These are phyloP conservation scores for Rhinichthys klamathensis DNA, from an alignment of 2,113 vertebrate genomes.

Conservation along the genomic window DNA sequence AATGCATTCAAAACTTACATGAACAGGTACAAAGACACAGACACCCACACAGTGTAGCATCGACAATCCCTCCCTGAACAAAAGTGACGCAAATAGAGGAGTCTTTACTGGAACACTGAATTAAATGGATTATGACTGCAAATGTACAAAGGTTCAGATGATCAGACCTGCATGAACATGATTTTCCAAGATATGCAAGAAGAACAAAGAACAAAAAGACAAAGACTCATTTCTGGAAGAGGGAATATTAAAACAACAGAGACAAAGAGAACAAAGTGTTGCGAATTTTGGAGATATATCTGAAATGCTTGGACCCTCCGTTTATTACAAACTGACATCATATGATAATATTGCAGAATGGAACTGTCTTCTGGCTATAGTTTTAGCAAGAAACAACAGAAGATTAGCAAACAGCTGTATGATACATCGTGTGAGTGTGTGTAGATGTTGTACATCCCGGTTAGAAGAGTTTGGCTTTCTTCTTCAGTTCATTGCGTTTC, in stretches of 20 bases:
- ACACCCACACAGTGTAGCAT: background rate
- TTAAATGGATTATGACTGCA: background rate
- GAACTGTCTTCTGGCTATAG: background rate
- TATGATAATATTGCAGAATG: background rate
- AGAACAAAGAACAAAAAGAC: slow-evolving; percentile 22
- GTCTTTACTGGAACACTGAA: slow-evolving; percentile 15
- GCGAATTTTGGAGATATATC: background rate
- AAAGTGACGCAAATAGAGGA: background rate
- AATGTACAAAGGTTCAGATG: background rate
- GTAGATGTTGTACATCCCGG: background rate
- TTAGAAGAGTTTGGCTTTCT: slow-evolving; percentile 91
- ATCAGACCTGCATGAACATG: slow-evolving; percentile 8
- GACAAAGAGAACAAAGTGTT: background rate
- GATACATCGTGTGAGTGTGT: slow-evolving; percentile 42
- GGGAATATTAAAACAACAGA: background rate
- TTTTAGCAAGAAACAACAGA: background rate
- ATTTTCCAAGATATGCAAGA: background rate
- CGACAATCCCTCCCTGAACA: slow-evolving; percentile 35
- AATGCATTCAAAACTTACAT: background rate
- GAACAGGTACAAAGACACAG: background rate
- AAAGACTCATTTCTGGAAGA: background rate
- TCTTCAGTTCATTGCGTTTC: slow-evolving; percentile 98
- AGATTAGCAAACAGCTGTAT: slow-evolving; percentile 6
- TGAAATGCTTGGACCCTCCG: background rate
- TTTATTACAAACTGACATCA: background rate